Percentiles rank a stretch among this genome's conserved stretches.
Evolutionary conservation across 2,797 vertebrate genomes (phyloP).

Genomic region (Botia kubotai): DNA sequence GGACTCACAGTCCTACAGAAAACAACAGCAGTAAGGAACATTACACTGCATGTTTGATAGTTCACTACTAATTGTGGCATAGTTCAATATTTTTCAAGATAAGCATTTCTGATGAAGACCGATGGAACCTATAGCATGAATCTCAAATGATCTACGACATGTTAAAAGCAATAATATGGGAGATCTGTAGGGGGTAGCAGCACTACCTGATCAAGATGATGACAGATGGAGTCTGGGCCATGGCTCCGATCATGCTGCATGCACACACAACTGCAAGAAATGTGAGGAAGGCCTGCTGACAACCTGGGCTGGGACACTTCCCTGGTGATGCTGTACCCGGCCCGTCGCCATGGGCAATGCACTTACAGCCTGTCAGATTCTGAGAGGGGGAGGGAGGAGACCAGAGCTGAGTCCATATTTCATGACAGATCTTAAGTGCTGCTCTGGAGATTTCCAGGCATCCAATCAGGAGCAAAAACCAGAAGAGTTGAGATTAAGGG

Average conservation of each 20-base stretch:
- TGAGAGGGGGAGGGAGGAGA: slow-evolving; percentile 68
- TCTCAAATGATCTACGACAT: not conserved
- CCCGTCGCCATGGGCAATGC: slow-evolving; percentile 81
- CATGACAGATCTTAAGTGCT: slow-evolving; percentile 28
- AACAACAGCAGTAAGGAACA: not conserved
- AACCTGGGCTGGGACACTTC: slow-evolving; percentile 92
- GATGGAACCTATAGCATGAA: not conserved
- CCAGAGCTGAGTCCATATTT: slow-evolving; percentile 26
- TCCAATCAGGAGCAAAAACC: not conserved
- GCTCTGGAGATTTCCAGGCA: slow-evolving; percentile 22
- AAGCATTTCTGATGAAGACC: not conserved
- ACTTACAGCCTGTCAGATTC: slow-evolving; percentile 91
- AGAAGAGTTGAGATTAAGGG: not conserved
- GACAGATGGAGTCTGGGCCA: slow-evolving; percentile 97
- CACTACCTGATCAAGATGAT: slow-evolving; percentile 96
- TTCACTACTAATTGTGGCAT: not conserved
- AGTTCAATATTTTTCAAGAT: not conserved
- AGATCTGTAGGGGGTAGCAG: not conserved
- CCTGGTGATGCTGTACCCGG: slow-evolving; percentile 84
- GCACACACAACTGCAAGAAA: slow-evolving; percentile 96
- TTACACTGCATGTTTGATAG: too few relatives aligned
- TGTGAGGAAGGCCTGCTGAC: slow-evolving; percentile 92
- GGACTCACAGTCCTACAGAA: slow-evolving; percentile 90
- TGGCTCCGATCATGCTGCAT: slow-evolving; percentile 97
- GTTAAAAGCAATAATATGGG: not conserved